Percentiles rank a stretch among this genome's conserved stretches.
Conservation (phyloP, 1,140 invertebrate genomes). For the Drosophila grimshawi region DNA sequence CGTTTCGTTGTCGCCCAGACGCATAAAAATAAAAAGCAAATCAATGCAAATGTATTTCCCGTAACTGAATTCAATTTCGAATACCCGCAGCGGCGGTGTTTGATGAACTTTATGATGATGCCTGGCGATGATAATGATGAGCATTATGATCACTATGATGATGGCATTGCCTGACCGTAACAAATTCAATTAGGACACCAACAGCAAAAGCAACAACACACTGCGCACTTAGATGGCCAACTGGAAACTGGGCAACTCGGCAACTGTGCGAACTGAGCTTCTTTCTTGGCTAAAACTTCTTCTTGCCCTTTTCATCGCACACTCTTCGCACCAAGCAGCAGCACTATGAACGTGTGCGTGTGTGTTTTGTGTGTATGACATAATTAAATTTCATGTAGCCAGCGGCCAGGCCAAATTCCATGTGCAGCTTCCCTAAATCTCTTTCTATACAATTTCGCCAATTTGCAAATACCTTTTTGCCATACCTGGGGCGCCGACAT, state of each 20-base stretch:
- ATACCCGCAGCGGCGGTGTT: conserved; percentile 49
- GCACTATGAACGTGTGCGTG: conserved; percentile 10
- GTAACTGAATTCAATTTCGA: conserved; percentile 79
- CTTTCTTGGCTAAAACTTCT: conserved; percentile 65
- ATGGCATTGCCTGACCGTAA: conserved; percentile 68
- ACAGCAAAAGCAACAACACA: conserved; percentile 19
- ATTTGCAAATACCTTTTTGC: conserved; percentile 30
- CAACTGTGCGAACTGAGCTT: conserved; percentile 3
- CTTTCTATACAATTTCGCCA: conserved; percentile 37
- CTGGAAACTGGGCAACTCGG: conserved; percentile 18
- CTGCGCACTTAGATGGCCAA: conserved; percentile 47
- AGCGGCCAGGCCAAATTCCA: conserved; percentile 36
- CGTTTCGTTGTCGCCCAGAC: conserved; percentile 69
- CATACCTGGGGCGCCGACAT: conserved; percentile 15
- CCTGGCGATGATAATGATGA: conserved; percentile 20
- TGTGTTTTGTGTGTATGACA: conserved; percentile 64
- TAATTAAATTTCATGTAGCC: conserved; percentile 78
- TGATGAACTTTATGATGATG: conserved; percentile 53
- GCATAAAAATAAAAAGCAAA: conserved; percentile 77
- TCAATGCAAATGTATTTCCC: conserved; percentile 82
- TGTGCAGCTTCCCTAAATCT: conserved; percentile 38
- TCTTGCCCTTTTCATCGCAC: conserved; percentile 61
- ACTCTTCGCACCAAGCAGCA: neutral
- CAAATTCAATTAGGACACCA: conserved; percentile 78
- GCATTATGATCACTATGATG: conserved; percentile 15